Evolutionary conservation across 1,140 invertebrate species (phyloP).

Genomic region (Epicauta chinensis): DNA sequence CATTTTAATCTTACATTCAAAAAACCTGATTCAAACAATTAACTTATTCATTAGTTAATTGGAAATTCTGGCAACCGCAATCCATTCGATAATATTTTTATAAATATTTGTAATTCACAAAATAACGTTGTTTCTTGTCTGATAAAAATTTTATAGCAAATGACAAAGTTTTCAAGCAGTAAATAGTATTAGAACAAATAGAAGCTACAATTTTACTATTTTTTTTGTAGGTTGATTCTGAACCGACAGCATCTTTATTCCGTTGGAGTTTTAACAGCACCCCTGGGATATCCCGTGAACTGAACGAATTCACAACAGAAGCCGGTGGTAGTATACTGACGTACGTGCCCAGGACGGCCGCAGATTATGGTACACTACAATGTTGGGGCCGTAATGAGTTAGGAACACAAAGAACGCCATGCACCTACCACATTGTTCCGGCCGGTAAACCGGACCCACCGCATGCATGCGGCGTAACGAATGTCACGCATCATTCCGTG

Average conservation of each 20-base stretch:
- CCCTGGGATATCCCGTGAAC: slow-evolving; percentile 39
- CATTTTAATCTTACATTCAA: no score
- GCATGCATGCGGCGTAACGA: slow-evolving; percentile 43
- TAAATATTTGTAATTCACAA: no score
- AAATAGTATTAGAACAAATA: no score
- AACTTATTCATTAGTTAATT: no score
- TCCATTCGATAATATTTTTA: no score
- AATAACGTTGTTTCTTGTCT: no score
- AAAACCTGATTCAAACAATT: no score
- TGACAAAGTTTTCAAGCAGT: no score
- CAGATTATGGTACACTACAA: slow-evolving; percentile 52
- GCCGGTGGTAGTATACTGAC: slow-evolving; percentile 42
- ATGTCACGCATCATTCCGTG: slow-evolving; percentile 48
- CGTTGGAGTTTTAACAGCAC: slow-evolving; percentile 58
- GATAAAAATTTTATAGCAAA: no score
- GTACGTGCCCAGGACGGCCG: slow-evolving; percentile 47
- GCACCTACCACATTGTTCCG: slow-evolving; percentile 52
- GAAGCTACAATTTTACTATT: no score
- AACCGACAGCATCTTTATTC: slow-evolving; percentile 49
- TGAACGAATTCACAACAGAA: slow-evolving; percentile 38
- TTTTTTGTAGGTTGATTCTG: slow-evolving; percentile 46
- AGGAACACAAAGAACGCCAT: slow-evolving; percentile 48
- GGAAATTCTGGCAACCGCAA: no score
- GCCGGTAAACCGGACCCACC: slow-evolving; percentile 50
- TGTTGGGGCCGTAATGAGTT: slow-evolving; percentile 52